Base-by-base conservation (phyloP, 2,113 vertebrate species). In the Sebastes fasciatus region DNA sequence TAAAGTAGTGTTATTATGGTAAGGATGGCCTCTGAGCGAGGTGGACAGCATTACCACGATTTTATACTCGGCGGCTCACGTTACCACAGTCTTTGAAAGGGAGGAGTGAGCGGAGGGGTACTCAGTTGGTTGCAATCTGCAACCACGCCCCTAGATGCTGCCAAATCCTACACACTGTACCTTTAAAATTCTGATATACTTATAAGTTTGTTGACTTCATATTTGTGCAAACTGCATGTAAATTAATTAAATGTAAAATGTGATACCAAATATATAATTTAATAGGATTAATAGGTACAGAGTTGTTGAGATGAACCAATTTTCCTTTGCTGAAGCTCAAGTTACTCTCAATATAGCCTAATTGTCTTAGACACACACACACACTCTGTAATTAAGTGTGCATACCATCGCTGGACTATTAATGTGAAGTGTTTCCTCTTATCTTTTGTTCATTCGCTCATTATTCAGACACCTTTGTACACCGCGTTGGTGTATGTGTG, bases 401-500 rank as follows among this genome's bases (percentile, higher is more conserved):
- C 62, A 62, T 75, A 54, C 57, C 46, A 48, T 5, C 2, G 10
- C 58, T 23, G 82, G 17, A 63, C 52, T 65, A 10, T 79, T 82
- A 88, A 74, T 74, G 48, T 78, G 58, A 75, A 54, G 62, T 76
- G 46, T 54, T 46, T 79, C 54, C 9, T 72, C 64, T 85, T 46
- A 77, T 91, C 79, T 82, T 72, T 70, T 42, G 52, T 57, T 58
- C 73, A 45, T 61, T 78, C 23, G 2, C 67, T 74, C 58, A 70
- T 85, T 64, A 82, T 81, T 84, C 67, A 86, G 45, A 74, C 45
- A 77, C 67, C 73, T 86, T 68, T 81, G 57, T 17, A 9, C 49
- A 83, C 57, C 0, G n/a, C 8, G 26, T 9, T 57, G 40, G 5
- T 48, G 26, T 79, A 74, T 67, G 54, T 72, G 6, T 70, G 58